Evolutionary conservation across 2,797 vertebrate species (phyloP).

Genomic region (Sphenopsis melanotis): DNA sequence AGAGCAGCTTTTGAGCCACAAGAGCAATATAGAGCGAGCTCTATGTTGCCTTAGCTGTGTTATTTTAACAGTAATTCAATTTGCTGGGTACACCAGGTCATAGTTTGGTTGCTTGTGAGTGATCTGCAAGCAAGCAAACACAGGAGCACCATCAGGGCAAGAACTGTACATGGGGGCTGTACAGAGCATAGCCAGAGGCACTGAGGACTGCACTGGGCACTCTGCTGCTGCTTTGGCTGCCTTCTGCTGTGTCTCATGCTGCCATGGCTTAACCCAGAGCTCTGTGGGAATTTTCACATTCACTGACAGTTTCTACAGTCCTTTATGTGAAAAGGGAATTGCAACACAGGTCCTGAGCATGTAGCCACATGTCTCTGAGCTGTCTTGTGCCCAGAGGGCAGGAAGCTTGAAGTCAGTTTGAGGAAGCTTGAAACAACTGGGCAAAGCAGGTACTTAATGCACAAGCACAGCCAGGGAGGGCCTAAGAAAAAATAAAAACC

Average conservation of each 20-base stretch:
- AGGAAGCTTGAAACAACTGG: neutral
- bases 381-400: neutral
- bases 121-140: neutral
- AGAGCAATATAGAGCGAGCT: neutral
- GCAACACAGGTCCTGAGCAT: neutral
- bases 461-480: neutral
- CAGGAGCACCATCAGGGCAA: neutral
- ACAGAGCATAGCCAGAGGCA: neutral
- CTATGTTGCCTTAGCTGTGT: neutral
- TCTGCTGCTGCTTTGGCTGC: neutral
- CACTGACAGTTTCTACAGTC: neutral
- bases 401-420: neutral
- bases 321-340: neutral
- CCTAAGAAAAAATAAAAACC: neutral
- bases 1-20: neutral
- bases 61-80: slow-evolving; percentile 31
- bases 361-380: neutral
- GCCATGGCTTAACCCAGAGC: neutral
- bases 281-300: neutral
- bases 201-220: fast-evolving
- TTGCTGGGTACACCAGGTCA: neutral
- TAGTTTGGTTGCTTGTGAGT: neutral
- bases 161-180: fast-evolving
- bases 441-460: neutral
- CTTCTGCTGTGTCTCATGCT: neutral